These are phyloP conservation scores for Gymnobelideus leadbeateri DNA, from an alignment of 2,113 vertebrate genomes.

Conservation along the genomic window DNA sequence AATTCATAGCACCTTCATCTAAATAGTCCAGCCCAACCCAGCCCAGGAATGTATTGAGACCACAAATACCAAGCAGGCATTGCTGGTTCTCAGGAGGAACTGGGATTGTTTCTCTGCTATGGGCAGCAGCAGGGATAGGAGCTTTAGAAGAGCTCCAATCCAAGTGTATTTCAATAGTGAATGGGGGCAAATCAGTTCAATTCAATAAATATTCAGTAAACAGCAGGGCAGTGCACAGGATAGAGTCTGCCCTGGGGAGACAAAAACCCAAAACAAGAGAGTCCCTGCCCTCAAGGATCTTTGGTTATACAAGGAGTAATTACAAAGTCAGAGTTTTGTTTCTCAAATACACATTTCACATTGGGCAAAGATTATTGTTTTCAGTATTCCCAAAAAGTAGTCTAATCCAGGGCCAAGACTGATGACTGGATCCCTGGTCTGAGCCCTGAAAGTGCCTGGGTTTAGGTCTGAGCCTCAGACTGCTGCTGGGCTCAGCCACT, in stretches of 20 bases:
- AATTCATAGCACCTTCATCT: conserved; percentile 2
- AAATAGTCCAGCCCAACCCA: conserved; percentile 48
- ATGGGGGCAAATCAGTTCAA: neutral
- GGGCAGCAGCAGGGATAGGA: conserved; percentile 11
- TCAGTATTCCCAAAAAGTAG: neutral
- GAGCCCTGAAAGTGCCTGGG: neutral
- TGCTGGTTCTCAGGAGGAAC: neutral
- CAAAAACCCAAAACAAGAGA: neutral
- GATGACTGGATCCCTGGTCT: neutral
- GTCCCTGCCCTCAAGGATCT: neutral
- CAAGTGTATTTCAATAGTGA: conserved; percentile 27
- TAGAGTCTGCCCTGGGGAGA: neutral
- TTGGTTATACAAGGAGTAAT: neutral
- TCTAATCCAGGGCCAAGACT: neutral
- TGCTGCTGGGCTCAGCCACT: neutral
- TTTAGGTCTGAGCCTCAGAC: neutral
- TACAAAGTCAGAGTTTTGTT: conserved; percentile 44
- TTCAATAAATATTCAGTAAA: neutral
- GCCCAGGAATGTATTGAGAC: conserved; percentile 44
- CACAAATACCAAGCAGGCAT: neutral
- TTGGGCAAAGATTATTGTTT: neutral
- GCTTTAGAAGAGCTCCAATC: conserved; percentile 10
- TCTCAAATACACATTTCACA: conserved; percentile 28
- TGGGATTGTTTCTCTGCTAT: neutral
- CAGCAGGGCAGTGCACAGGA: neutral